A percentile compares a stretch with the other conserved stretches of the same genome.
Evolutionary conservation across 2,888 invertebrate genomes (phyloP).

Genomic region (Chrysotoxum bicinctum): DNA sequence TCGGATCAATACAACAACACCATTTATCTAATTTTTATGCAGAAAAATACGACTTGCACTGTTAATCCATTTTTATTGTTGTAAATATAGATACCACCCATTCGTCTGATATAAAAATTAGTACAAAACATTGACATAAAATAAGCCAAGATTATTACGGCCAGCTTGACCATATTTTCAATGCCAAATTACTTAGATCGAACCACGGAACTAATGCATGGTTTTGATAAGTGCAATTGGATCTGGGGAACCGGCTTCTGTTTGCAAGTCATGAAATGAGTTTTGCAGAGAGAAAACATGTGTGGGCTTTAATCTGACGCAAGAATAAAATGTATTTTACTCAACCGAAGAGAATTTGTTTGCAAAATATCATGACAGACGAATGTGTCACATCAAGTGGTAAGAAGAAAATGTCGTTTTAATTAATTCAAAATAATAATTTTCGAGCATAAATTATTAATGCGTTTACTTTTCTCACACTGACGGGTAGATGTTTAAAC

Average conservation of each 20-base stretch:
- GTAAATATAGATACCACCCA: neutral
- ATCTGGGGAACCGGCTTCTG: neutral
- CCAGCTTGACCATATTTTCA: constrained; percentile 1
- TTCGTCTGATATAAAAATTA: neutral
- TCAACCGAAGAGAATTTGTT: neutral
- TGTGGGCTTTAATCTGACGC: constrained; percentile 15
- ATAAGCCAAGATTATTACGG: neutral
- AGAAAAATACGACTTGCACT: neutral
- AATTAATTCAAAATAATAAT: no score
- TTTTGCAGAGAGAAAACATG: neutral
- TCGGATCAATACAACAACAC: no score
- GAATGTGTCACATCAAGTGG: no score
- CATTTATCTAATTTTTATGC: no score
- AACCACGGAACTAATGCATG: constrained; percentile 5
- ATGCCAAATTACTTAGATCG: neutral
- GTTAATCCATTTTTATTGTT: neutral
- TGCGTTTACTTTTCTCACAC: no score
- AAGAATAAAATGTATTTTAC: neutral
- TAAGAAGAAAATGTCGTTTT: no score
- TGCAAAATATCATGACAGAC: no score
- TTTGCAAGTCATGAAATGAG: neutral
- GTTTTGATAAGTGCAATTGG: neutral
- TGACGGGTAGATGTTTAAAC: no score
- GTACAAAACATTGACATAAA: neutral
- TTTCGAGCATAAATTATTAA: no score